Conservation (phyloP, 1,140 invertebrate species). For the Mylabris phalerata region DNA sequence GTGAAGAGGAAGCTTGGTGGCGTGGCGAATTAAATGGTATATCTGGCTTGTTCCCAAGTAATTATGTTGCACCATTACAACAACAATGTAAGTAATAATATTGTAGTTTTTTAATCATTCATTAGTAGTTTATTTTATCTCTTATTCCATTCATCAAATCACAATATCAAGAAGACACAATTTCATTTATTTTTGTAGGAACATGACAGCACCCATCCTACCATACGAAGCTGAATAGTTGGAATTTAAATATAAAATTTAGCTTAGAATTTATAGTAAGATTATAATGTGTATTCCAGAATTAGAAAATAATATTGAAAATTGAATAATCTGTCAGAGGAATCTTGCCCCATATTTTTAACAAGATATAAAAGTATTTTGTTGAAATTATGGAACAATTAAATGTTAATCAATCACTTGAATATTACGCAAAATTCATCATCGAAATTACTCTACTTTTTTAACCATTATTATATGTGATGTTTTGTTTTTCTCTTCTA, state of each 20-base stretch:
- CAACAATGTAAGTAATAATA: constrained; percentile 51
- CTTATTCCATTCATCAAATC: neutral
- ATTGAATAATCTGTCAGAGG: too few species aligned
- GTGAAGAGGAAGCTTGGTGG: constrained; percentile 95
- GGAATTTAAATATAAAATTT: constrained; percentile 12
- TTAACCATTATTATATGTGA: too few species aligned
- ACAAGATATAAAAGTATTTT: constrained; percentile 7
- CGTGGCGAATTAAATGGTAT: constrained; percentile 83
- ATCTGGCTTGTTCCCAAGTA: constrained; percentile 85
- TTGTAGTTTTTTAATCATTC: neutral
- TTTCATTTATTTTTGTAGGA: constrained; percentile 34
- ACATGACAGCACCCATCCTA: constrained; percentile 39
- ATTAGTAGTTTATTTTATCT: neutral
- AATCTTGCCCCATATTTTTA: constrained; percentile 7
- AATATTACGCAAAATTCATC: neutral
- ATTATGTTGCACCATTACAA: constrained; percentile 69
- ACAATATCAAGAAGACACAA: neutral
- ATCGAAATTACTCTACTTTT: too few species aligned
- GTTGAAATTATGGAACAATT: neutral
- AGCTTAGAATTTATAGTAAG: constrained; percentile 14
- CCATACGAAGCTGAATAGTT: constrained; percentile 35
- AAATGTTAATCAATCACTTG: neutral
- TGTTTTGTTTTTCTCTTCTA: neutral
- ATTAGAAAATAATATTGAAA: constrained; percentile 8
- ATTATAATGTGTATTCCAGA: constrained; percentile 10